Conservation (phyloP, 2,113 vertebrate genomes). For the Gymnocephalus cernua region DNA sequence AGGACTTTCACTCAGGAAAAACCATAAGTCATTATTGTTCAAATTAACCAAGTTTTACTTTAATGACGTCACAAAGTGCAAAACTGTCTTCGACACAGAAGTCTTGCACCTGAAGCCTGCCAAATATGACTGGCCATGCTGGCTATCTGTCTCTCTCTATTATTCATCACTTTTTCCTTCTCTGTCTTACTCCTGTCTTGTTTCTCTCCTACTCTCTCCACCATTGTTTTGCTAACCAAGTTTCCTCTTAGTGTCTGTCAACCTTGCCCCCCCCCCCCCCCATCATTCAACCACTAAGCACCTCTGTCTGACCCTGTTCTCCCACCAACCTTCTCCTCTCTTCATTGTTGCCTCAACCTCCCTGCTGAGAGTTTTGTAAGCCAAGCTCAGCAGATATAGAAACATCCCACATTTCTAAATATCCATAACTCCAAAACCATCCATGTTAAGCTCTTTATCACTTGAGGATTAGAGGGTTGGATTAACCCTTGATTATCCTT, state of each 20-base stretch:
- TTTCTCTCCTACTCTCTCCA: not conserved
- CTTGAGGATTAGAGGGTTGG: slow-evolving; percentile 60
- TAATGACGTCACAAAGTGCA: not conserved
- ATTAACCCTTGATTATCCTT: slow-evolving; percentile 65
- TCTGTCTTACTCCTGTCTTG: not conserved
- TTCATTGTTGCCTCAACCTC: slow-evolving; percentile 43
- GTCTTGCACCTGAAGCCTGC: not conserved
- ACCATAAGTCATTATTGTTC: no score
- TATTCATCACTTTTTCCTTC: not conserved
- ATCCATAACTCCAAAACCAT: slow-evolving; percentile 55
- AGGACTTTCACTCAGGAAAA: no score
- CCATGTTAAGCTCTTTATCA: slow-evolving; percentile 70
- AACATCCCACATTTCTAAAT: slow-evolving; percentile 66
- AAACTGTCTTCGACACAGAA: not conserved
- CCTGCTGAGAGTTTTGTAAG: slow-evolving; percentile 47
- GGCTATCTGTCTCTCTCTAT: slow-evolving; percentile 10
- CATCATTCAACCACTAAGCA: not conserved
- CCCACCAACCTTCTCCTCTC: slow-evolving; percentile 6
- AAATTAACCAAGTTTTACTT: no score
- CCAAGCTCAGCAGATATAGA: slow-evolving; percentile 55
- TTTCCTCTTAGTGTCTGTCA: slow-evolving; percentile 1
- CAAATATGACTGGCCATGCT: not conserved
- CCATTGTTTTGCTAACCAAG: slow-evolving; percentile 13
- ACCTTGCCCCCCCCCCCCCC: not conserved
- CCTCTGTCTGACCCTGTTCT: slow-evolving; percentile 4